Percentiles rank a stretch among this genome's conserved stretches.
Conservation (phyloP, 2,797 vertebrate genomes). For the Sebastolobus alascanus region DNA sequence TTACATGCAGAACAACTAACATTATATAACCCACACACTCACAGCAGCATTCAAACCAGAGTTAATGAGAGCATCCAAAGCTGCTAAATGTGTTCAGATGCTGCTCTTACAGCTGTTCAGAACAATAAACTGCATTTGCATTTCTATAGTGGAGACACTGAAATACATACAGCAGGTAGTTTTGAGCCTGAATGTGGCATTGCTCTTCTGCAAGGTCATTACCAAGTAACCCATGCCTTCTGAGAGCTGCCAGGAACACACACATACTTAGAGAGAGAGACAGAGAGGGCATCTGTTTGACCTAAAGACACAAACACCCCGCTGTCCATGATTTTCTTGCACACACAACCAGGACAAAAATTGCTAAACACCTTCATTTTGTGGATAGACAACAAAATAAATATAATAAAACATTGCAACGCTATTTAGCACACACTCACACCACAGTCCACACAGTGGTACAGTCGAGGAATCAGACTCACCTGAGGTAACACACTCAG, state of each 20-base stretch:
- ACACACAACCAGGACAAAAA: neutral
- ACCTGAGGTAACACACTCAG: constrained; percentile 70
- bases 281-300: constrained; percentile 60
- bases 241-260: constrained; percentile 36
- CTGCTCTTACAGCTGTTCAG: constrained; percentile 45
- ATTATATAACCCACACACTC: constrained; percentile 63
- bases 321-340: neutral
- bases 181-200: constrained; percentile 22
- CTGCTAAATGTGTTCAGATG: constrained; percentile 47
- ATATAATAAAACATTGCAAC: neutral
- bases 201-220: constrained; percentile 55
- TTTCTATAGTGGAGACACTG: constrained; percentile 5
- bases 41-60: constrained; percentile 40
- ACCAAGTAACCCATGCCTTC: constrained; percentile 48
- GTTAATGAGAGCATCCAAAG: constrained; percentile 47
- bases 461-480: constrained; percentile 57
- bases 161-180: constrained; percentile 28
- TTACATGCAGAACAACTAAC: constrained; percentile 79
- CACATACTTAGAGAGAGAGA: constrained; percentile 8
- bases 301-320: constrained; percentile 49
- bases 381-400: neutral
- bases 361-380: neutral
- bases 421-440: neutral
- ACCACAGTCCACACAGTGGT: neutral
- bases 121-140: constrained; percentile 22